A percentile compares a stretch with the other conserved stretches of the same genome.
Conservation (phyloP, 2,888 invertebrate species). For the Halocaridina rubra region DNA sequence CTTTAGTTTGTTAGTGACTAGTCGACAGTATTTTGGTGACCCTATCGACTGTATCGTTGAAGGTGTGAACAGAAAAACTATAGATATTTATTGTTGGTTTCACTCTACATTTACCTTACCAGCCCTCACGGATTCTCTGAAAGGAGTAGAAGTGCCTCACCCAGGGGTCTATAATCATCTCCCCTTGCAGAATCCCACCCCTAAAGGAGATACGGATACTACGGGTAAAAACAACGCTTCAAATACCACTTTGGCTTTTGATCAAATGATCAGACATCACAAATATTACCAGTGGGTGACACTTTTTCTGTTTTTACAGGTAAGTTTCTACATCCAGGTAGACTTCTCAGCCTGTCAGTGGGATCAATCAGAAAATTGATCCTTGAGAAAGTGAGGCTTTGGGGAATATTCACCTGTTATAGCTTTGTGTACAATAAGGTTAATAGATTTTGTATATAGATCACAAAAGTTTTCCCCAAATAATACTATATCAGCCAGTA, state of each 20-base stretch:
- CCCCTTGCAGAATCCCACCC: constrained; percentile 70
- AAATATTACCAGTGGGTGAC: constrained; percentile 97
- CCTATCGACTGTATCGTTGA: constrained; percentile 69
- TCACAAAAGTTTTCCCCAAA: background rate
- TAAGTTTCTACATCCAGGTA: constrained; percentile 83
- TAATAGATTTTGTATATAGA: background rate
- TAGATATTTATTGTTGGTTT: constrained; percentile 78
- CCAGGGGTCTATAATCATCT: constrained; percentile 78
- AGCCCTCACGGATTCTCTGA: constrained; percentile 72
- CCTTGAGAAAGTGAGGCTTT: constrained; percentile 66
- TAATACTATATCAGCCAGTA: background rate
- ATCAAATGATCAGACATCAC: constrained; percentile 80
- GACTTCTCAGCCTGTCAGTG: no score
- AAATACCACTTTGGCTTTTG: background rate
- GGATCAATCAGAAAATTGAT: no score
- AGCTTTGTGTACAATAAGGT: background rate
- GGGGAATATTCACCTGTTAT: background rate
- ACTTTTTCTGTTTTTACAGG: constrained; percentile 76
- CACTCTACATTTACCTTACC: constrained; percentile 93
- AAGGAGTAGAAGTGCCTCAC: constrained; percentile 78
- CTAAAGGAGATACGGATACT: background rate
- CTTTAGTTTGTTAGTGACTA: constrained; percentile 69
- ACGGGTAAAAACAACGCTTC: constrained; percentile 68
- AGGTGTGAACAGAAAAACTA: constrained; percentile 51
- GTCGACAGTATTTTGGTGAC: constrained; percentile 71